Percentiles rank a stretch among this genome's conserved stretches.
These are phyloP conservation scores for Solea senegalensis DNA, from an alignment of 2,113 vertebrate genomes.

Conservation along the genomic window DNA sequence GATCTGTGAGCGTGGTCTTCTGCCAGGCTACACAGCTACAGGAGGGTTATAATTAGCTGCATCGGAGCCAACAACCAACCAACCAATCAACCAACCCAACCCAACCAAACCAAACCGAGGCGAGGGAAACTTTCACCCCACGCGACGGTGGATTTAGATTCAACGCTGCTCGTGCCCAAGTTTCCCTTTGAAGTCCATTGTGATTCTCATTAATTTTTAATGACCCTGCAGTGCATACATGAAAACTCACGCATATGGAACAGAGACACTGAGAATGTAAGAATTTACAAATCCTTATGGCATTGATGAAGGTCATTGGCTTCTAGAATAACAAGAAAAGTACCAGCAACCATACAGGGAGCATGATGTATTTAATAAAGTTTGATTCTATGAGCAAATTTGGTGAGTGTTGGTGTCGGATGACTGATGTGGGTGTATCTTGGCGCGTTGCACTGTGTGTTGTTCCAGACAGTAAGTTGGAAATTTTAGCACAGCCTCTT, in stretches of 20 bases:
- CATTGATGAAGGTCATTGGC: constrained; percentile 20
- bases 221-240: constrained; percentile 43
- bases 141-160: constrained; percentile 53
- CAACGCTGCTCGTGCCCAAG: constrained; percentile 45
- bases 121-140: constrained; percentile 14
- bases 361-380: not conserved
- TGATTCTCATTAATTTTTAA: constrained; percentile 67
- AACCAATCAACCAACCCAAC: constrained; percentile 29
- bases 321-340: constrained; percentile 6
- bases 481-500: constrained; percentile 12
- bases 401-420: not conserved
- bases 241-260: constrained; percentile 29
- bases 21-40: constrained; percentile 67
- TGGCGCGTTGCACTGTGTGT: constrained; percentile 7
- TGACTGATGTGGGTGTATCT: constrained; percentile 25
- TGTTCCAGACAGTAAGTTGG: constrained; percentile 4
- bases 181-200: constrained; percentile 60
- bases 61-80: constrained; percentile 43
- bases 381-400: constrained; percentile 6
- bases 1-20: constrained; percentile 54
- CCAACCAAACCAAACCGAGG: constrained; percentile 19
- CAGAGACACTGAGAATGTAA: not conserved
- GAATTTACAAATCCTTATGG: not conserved
- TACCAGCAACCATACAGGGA: not conserved
- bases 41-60: constrained; percentile 70